These are phyloP conservation scores for Sphaeridia pumilis DNA, from an alignment of 2,888 invertebrate species.

Conservation along the genomic window DNA sequence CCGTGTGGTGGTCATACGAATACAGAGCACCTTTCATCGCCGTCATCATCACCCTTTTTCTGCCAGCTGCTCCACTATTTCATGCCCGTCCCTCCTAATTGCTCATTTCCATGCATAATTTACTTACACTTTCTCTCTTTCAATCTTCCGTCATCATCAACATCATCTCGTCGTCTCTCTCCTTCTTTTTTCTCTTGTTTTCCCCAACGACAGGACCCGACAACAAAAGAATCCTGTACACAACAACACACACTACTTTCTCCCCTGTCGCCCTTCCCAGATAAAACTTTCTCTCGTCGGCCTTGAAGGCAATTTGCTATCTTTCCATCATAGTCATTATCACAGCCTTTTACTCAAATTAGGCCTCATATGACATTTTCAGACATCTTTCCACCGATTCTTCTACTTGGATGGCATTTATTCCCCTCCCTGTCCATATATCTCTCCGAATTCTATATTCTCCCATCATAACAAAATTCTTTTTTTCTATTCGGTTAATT, in stretches of 20 bases:
- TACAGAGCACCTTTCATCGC: too few species aligned
- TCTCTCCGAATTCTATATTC: neutral
- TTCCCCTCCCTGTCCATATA: neutral
- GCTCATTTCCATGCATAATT: neutral
- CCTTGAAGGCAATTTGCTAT: neutral
- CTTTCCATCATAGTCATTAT: too few species aligned
- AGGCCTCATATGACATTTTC: too few species aligned
- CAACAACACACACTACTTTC: neutral
- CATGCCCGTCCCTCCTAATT: neutral
- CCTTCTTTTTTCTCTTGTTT: neutral
- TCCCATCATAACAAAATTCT: neutral
- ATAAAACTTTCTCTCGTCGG: neutral
- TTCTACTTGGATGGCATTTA: too few species aligned
- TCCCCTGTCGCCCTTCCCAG: neutral
- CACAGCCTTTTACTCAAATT: too few species aligned
- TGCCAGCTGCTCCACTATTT: too few species aligned
- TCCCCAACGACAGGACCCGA: too few species aligned
- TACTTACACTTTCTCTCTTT: neutral
- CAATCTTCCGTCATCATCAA: neutral
- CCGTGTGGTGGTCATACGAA: too few species aligned
- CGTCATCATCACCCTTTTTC: too few species aligned
- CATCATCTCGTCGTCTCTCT: neutral
- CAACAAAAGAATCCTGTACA: too few species aligned
- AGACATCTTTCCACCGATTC: too few species aligned
- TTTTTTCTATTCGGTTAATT: too few species aligned